Percentiles rank a stretch among this genome's conserved stretches.
phyloP scores from a whole-genome alignment of 2,797 vertebrate species.

The Amniataba percoides region DNA sequence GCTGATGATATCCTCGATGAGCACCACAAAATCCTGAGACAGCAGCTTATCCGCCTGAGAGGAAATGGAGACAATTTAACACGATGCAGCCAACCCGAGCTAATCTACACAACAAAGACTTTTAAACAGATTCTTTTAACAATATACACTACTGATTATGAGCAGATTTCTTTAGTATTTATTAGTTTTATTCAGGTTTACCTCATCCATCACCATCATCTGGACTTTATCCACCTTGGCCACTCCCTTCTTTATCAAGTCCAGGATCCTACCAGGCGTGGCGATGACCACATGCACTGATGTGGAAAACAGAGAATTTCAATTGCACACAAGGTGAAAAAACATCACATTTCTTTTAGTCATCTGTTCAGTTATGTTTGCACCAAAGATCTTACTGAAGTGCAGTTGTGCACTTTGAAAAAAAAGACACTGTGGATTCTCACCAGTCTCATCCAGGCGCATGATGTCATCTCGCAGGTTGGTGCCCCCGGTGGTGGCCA shows the following conservation, averaged over 20 bases:
- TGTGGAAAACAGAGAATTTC: background rate
- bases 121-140: background rate
- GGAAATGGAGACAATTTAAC: slow-evolving; percentile 5
- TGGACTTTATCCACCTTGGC: slow-evolving; percentile 87
- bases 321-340: background rate
- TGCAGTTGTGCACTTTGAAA: background rate
- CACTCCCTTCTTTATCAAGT: slow-evolving; percentile 89
- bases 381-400: background rate
- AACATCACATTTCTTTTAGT: no score
- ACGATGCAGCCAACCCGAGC: background rate
- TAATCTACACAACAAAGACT: background rate
- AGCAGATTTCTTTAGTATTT: background rate
- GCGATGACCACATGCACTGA: slow-evolving; percentile 89
- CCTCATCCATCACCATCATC: slow-evolving; percentile 91
- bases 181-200: slow-evolving; percentile 50
- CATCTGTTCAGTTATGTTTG: background rate
- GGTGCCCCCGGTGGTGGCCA: slow-evolving; percentile 89
- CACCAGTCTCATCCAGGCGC: slow-evolving; percentile 87
- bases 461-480: slow-evolving; percentile 89
- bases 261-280: slow-evolving; percentile 88
- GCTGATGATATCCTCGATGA: slow-evolving; percentile 89
- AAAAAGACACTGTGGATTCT: background rate
- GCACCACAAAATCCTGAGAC: slow-evolving; percentile 89
- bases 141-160: background rate
- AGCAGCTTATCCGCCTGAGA: slow-evolving; percentile 88